phyloP scores from a whole-genome alignment of 1,140 invertebrate genomes.

The Venustaconcha ellipsiformis region DNA sequence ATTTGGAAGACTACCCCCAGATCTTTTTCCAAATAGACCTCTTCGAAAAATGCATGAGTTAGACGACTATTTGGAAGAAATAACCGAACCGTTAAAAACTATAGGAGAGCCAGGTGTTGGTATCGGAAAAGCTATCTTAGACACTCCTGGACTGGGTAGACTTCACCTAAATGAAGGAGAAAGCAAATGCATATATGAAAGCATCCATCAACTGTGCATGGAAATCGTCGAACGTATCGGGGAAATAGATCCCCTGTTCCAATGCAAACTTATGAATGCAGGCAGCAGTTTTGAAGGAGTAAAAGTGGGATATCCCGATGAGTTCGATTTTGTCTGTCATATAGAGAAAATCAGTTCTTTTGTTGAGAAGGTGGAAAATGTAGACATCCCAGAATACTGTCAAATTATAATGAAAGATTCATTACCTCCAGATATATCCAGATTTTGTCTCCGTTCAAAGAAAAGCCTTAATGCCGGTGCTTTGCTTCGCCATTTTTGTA shows the following conservation, averaged over 20 bases:
- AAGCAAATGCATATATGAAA: neutral
- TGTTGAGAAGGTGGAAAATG: constrained; percentile 4
- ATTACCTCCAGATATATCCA: neutral
- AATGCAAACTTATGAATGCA: constrained; percentile 5
- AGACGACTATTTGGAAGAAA: constrained; percentile 1
- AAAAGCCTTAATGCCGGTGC: neutral
- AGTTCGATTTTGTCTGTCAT: constrained; percentile 19
- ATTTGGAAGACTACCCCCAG: constrained; percentile 12
- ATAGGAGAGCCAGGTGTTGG: neutral
- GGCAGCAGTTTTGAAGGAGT: constrained; percentile 16
- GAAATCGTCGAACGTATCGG: constrained; percentile 1
- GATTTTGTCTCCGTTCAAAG: constrained; percentile 1
- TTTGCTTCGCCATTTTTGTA: constrained; percentile 10
- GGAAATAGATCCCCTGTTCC: constrained; percentile 12
- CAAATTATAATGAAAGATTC: constrained; percentile 2
- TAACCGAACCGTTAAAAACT: neutral
- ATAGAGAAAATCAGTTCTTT: neutral
- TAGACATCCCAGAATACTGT: constrained; percentile 1
- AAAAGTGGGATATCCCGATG: constrained; percentile 22
- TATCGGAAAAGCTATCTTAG: constrained; percentile 4
- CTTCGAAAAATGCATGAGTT: neutral
- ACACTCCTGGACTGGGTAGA: constrained; percentile 11
- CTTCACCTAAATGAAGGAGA: constrained; percentile 4
- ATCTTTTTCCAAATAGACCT: constrained; percentile 8
- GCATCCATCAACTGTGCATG: neutral